phyloP scores from a whole-genome alignment of 2,888 invertebrate genomes.

The Aethes cnicana region DNA sequence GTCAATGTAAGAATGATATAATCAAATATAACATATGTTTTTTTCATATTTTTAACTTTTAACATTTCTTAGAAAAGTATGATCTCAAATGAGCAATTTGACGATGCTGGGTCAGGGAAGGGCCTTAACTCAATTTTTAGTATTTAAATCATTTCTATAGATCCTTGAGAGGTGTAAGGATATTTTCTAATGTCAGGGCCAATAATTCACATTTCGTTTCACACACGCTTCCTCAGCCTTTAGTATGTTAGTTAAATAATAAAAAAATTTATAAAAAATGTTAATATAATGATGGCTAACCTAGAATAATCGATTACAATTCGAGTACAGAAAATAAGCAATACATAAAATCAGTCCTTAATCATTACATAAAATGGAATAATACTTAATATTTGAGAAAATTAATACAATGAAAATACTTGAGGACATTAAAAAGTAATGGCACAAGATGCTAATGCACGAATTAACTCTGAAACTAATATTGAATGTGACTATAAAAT shows the following conservation, averaged over 20 bases:
- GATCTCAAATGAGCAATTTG: too few relatives aligned
- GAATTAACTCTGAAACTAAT: background rate
- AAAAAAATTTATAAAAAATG: slow-evolving; percentile 19
- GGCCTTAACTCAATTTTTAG: too few relatives aligned
- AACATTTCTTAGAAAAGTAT: too few relatives aligned
- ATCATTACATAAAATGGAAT: slow-evolving; percentile 9
- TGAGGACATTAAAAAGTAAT: slow-evolving; percentile 11
- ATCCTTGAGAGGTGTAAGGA: too few relatives aligned
- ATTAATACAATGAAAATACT: slow-evolving; percentile 26
- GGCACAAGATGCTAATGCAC: slow-evolving; percentile 15
- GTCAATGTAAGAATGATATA: too few relatives aligned
- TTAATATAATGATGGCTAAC: slow-evolving; percentile 15
- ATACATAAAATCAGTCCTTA: slow-evolving; percentile 28
- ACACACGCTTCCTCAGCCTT: slow-evolving; percentile 21
- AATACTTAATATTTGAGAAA: slow-evolving; percentile 24
- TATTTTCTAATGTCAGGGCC: background rate
- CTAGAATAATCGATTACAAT: slow-evolving; percentile 28
- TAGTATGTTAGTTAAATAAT: slow-evolving; percentile 16
- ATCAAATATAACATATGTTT: too few relatives aligned
- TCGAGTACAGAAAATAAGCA: slow-evolving; percentile 21
- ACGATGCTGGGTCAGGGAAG: too few relatives aligned
- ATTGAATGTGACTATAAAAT: too few relatives aligned
- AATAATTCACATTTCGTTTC: background rate
- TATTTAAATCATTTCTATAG: too few relatives aligned
- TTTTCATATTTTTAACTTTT: too few relatives aligned